Percentiles rank a stretch among this genome's conserved stretches.
phyloP scores from a whole-genome alignment of 1,140 invertebrate genomes.

The Colletes latitarsis region DNA sequence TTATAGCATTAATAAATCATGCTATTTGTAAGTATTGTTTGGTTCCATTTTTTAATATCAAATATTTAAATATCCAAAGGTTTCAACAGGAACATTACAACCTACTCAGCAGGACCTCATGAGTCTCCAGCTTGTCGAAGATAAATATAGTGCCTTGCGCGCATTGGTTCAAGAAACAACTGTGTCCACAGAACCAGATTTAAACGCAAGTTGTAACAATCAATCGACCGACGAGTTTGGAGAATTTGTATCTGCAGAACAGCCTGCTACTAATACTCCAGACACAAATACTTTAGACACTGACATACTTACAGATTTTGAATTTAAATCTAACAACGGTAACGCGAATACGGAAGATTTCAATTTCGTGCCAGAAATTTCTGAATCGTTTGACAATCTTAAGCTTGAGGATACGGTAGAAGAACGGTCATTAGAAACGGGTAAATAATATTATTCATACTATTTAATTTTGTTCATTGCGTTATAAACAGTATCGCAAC shows the following conservation, averaged over 20 bases:
- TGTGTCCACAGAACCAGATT: constrained; percentile 35
- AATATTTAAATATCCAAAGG: constrained; percentile 32
- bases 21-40: constrained; percentile 1
- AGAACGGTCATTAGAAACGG: constrained; percentile 65
- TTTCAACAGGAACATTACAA: constrained; percentile 52
- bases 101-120: constrained; percentile 74
- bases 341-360: constrained; percentile 62
- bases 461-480: neutral
- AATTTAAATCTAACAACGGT: constrained; percentile 68
- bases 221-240: constrained; percentile 82
- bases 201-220: constrained; percentile 57
- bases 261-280: constrained; percentile 50
- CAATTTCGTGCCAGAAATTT: constrained; percentile 71
- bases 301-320: constrained; percentile 76
- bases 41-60: neutral
- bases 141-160: constrained; percentile 81
- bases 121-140: constrained; percentile 77
- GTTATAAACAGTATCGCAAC: constrained; percentile 24
- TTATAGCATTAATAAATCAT: neutral
- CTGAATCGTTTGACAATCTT: constrained; percentile 75
- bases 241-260: constrained; percentile 82
- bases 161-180: constrained; percentile 73
- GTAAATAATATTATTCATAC: constrained; percentile 50
- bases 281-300: constrained; percentile 54
- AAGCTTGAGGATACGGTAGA: constrained; percentile 66